phyloP scores from a whole-genome alignment of 2,113 vertebrate genomes.

The Apistogramma diplotaenia region DNA sequence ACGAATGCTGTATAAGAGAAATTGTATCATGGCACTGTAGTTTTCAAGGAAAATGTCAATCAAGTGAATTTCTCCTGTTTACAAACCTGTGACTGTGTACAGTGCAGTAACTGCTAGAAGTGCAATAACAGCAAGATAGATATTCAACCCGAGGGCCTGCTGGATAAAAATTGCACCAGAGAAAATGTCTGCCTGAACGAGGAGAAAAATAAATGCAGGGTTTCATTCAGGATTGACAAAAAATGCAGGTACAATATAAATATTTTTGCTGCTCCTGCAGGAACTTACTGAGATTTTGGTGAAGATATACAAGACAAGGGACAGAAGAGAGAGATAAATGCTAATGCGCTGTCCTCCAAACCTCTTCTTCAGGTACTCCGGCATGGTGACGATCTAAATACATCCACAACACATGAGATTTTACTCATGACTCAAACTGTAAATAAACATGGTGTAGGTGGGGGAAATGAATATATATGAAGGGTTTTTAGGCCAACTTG shows the following conservation, averaged over 20 bases:
- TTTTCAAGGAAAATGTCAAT: not conserved
- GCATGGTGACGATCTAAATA: slow-evolving; percentile 93
- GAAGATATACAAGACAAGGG: slow-evolving; percentile 88
- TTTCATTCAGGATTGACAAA: not conserved
- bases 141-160: slow-evolving; percentile 85
- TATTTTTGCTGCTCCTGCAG: not conserved
- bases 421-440: not conserved
- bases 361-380: slow-evolving; percentile 91
- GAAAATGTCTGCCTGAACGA: slow-evolving; percentile 88
- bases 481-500: not conserved
- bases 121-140: slow-evolving; percentile 89
- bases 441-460: not conserved
- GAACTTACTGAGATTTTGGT: slow-evolving; percentile 97
- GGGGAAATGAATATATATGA: not conserved
- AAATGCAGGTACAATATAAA: not conserved
- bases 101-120: slow-evolving; percentile 86
- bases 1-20: too few relatives aligned
- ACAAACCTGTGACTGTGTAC: slow-evolving; percentile 92
- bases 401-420: not conserved
- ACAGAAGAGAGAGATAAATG: slow-evolving; percentile 91
- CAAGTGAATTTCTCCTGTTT: not conserved
- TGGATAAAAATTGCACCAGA: slow-evolving; percentile 95
- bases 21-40: not conserved
- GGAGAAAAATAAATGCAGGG: not conserved
- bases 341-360: slow-evolving; percentile 93